phyloP scores from a whole-genome alignment of 2,797 vertebrate species.

The Phataginus tetradactyla region DNA sequence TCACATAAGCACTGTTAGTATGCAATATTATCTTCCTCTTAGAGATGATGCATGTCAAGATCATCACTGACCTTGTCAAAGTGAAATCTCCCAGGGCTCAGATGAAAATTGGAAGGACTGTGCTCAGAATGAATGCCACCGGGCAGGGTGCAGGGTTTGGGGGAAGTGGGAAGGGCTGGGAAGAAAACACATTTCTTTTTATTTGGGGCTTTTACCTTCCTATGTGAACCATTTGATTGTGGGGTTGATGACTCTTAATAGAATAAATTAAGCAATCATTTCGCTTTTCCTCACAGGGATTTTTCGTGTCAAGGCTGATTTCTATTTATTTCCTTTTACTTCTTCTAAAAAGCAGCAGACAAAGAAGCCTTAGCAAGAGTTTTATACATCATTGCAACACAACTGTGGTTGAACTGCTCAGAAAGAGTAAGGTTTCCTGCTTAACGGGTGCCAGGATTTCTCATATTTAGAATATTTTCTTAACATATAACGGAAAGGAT shows the following conservation, averaged over 20 bases:
- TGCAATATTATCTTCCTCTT: background rate
- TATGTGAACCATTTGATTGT: background rate
- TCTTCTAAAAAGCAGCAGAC: background rate
- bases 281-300: background rate
- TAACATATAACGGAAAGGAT: background rate
- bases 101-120: background rate
- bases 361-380: background rate
- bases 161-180: background rate
- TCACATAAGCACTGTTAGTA: background rate
- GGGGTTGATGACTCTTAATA: background rate
- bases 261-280: background rate
- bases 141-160: background rate
- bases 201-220: background rate
- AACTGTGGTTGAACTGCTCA: slow-evolving; percentile 39
- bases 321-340: background rate
- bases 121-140: background rate
- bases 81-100: background rate
- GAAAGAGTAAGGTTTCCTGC: slow-evolving; percentile 40
- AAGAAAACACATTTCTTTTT: background rate
- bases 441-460: background rate
- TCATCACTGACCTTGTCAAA: background rate
- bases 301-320: background rate
- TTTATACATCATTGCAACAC: background rate
- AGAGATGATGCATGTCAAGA: background rate
- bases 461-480: background rate